Conservation (phyloP, 2,113 vertebrate species). For the Melanotaenia duboulayi region DNA sequence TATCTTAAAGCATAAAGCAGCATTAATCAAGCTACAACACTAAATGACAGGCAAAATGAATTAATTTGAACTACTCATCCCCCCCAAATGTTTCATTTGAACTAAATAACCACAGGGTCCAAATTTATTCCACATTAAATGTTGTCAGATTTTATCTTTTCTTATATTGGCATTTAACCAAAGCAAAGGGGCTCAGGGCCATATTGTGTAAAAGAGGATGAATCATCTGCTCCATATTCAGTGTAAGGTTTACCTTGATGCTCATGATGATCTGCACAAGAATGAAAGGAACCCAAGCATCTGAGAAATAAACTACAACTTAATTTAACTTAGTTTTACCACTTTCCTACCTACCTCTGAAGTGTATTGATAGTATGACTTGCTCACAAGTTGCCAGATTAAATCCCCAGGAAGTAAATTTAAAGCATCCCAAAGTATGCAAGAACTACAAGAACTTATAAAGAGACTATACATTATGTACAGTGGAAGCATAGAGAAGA, state of each 20-base stretch:
- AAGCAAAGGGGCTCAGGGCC: constrained; percentile 5
- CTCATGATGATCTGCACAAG: neutral
- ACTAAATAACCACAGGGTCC: constrained; percentile 55
- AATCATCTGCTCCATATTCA: constrained; percentile 12
- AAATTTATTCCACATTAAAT: constrained; percentile 35
- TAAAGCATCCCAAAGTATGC: constrained; percentile 37
- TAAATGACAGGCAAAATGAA: constrained; percentile 59
- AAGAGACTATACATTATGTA: constrained; percentile 46
- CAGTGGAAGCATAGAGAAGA: constrained; percentile 20
- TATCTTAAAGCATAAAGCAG: constrained; percentile 52
- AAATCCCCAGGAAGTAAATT: constrained; percentile 32
- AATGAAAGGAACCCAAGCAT: neutral
- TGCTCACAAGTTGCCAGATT: neutral
- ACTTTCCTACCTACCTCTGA: neutral
- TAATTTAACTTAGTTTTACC: neutral
- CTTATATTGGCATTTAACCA: constrained; percentile 27
- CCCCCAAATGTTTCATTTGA: constrained; percentile 42
- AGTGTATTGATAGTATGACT: neutral
- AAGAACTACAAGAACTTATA: constrained; percentile 17
- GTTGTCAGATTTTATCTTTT: constrained; percentile 40
- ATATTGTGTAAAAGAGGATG: constrained; percentile 5
- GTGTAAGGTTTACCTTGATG: neutral
- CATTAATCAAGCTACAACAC: constrained; percentile 47
- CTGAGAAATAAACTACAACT: neutral
- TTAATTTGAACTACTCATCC: constrained; percentile 54